These are phyloP conservation scores for Taenaris catops DNA, from an alignment of 2,888 invertebrate species.

Conservation along the genomic window DNA sequence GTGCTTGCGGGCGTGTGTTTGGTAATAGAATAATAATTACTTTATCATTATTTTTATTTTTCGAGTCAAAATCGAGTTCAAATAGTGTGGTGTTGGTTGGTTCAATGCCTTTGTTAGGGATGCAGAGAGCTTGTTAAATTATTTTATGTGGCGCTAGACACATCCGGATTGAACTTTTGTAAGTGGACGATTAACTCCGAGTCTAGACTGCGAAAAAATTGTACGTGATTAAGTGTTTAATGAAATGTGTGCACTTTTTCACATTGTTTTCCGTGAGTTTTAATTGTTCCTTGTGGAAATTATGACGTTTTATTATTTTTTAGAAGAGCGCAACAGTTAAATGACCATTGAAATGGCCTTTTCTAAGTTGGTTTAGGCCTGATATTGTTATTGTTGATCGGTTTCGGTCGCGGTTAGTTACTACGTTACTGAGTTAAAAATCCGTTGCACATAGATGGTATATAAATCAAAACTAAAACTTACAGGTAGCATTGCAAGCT, in stretches of 20 bases:
- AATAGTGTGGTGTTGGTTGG: conserved; percentile 26
- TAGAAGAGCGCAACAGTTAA: too few species aligned
- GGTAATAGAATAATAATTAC: too few species aligned
- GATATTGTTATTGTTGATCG: too few species aligned
- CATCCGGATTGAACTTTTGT: conserved; percentile 48
- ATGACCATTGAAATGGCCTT: too few species aligned
- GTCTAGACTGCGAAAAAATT: conserved; percentile 49
- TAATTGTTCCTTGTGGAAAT: neutral
- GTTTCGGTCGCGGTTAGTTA: too few species aligned
- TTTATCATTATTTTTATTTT: too few species aligned
- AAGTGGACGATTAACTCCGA: conserved; percentile 52
- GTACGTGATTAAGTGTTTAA: conserved; percentile 4
- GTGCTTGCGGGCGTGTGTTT: too few species aligned
- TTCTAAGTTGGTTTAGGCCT: too few species aligned
- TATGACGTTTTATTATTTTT: neutral
- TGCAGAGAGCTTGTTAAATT: conserved; percentile 57
- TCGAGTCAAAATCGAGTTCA: conserved; percentile 2
- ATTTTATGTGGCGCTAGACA: conserved; percentile 53
- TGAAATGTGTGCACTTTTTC: neutral
- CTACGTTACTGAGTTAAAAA: too few species aligned
- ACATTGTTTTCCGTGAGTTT: neutral
- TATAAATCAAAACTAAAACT: too few species aligned
- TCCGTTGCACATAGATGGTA: too few species aligned
- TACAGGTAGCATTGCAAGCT: too few species aligned
- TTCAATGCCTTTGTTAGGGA: conserved; percentile 42